Percentiles rank a stretch among this genome's conserved stretches.
phyloP scores from a whole-genome alignment of 2,888 invertebrate genomes.

The Pristionchus arcanus region DNA sequence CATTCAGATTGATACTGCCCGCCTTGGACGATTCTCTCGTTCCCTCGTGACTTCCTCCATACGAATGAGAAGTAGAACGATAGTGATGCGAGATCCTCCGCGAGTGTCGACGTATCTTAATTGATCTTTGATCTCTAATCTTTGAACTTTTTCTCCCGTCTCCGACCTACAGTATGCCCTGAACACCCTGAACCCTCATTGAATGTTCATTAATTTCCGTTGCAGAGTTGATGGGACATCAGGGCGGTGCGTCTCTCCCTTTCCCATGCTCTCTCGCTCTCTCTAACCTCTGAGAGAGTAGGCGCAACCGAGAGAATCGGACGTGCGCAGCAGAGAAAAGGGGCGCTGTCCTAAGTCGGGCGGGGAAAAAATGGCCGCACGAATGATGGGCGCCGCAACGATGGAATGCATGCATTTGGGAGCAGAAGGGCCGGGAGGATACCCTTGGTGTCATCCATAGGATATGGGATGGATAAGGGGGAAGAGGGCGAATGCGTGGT shows the following conservation, averaged over 20 bases:
- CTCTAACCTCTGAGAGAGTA: neutral
- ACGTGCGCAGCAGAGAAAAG: neutral
- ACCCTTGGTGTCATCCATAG: slow-evolving; percentile 25
- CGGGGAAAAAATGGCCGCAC: neutral
- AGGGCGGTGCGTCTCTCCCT: neutral
- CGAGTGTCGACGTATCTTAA: slow-evolving; percentile 76
- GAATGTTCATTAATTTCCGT: slow-evolving; percentile 24
- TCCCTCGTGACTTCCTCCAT: slow-evolving; percentile 65
- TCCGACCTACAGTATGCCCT: neutral
- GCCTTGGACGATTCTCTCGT: slow-evolving; percentile 61
- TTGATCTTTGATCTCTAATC: neutral
- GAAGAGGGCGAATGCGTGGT: slow-evolving; percentile 4
- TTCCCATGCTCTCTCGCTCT: neutral
- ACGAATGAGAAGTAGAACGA: slow-evolving; percentile 70
- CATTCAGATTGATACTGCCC: slow-evolving; percentile 75
- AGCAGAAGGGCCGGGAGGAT: neutral
- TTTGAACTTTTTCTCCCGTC: neutral
- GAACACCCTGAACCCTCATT: slow-evolving; percentile 26
- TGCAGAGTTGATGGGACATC: slow-evolving; percentile 20
- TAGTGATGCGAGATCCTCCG: slow-evolving; percentile 72
- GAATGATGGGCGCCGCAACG: neutral
- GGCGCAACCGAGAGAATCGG: neutral
- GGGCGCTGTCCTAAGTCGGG: neutral
- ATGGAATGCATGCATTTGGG: slow-evolving; percentile 42
- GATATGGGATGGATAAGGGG: neutral